Percentiles rank a stretch among this genome's conserved stretches.
phyloP scores from a whole-genome alignment of 2,797 vertebrate genomes.

The Poeciliopsis presidionis region DNA sequence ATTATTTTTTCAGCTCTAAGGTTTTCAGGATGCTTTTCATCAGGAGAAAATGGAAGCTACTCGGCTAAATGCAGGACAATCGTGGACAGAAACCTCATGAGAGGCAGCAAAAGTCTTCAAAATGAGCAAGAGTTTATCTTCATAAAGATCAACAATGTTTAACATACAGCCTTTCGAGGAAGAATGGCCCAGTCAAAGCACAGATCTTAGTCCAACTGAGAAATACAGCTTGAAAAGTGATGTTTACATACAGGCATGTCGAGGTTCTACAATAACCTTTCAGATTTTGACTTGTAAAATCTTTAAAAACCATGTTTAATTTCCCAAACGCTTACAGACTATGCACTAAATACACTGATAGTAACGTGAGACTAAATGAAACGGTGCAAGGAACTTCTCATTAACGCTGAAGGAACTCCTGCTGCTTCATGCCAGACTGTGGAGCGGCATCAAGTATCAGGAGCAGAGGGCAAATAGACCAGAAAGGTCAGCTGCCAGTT shows the following conservation, averaged over 20 bases:
- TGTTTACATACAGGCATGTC: neutral
- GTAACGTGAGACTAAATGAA: neutral
- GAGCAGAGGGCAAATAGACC: neutral
- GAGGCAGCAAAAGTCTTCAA: neutral
- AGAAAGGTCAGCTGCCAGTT: neutral
- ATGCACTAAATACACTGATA: neutral
- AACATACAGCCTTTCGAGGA: neutral
- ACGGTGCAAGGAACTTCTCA: neutral
- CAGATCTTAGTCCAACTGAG: neutral
- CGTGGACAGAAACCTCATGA: neutral
- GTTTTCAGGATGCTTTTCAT: neutral
- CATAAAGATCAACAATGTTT: neutral
- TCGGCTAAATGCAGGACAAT: neutral
- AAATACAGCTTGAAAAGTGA: neutral
- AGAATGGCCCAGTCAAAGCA: neutral
- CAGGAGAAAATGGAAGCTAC: neutral
- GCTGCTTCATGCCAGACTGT: constrained; percentile 5
- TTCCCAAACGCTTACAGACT: neutral
- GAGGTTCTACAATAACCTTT: neutral
- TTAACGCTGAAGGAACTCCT: constrained; percentile 50
- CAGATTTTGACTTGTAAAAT: neutral
- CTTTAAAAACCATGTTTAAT: neutral
- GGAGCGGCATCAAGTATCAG: constrained; percentile 53
- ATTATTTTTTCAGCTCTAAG: neutral
- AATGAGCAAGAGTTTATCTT: neutral